Base-by-base conservation (phyloP, 1,140 invertebrate species). In the Drosophila lacteicornis region DNA sequence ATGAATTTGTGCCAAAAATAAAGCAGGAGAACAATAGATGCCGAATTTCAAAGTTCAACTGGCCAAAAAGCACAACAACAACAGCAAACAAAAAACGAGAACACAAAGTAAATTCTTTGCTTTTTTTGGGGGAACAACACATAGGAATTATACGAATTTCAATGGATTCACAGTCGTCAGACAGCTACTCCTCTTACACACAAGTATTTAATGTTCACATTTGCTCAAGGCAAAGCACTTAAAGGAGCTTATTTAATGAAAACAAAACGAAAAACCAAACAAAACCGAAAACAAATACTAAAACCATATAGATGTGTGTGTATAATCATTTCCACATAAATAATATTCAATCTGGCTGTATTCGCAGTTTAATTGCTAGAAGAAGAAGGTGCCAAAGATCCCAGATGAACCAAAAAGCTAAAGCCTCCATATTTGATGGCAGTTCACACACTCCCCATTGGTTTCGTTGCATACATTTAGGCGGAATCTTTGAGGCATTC, bases 71-170 rank as follows among this genome's bases (percentile, higher is more conserved):
- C 59, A 79, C 51, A 69, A 55, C 40, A 25, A 25, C 22, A 74
- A 60, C 59, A 61, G 65, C 42, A 61, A 51, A 1, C 25, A 75
- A 25, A 58, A 80, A 66, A 74, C 45, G 70, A 81, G 57, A 77
- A 81, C 76, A 74, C 66, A 88, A 80, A 76, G 70, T 68, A 59
- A 80, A 83, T 70, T 73, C 61, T 70, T 81, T 82, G 78, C 85
- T 88, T 90, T 85, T 80, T 88, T 85, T 74, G 65, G 85, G 90
- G 91, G 80, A 91, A 84, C 86, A 91, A 92, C 75, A 92, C 90
- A 91, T 80, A 91, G 91, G 91, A 91, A 91, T 91, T 91, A 87
- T 83, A 91, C 91, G 91, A 91, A 91, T 91, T 91, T 91, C 86
- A 91, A 78, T 62, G 58, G 71, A 68, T 61, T 69, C 69, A 75